Percentiles rank a stretch among this genome's conserved stretches.
These are phyloP conservation scores for Aelia acuminata DNA, from an alignment of 2,888 invertebrate genomes.

Conservation along the genomic window DNA sequence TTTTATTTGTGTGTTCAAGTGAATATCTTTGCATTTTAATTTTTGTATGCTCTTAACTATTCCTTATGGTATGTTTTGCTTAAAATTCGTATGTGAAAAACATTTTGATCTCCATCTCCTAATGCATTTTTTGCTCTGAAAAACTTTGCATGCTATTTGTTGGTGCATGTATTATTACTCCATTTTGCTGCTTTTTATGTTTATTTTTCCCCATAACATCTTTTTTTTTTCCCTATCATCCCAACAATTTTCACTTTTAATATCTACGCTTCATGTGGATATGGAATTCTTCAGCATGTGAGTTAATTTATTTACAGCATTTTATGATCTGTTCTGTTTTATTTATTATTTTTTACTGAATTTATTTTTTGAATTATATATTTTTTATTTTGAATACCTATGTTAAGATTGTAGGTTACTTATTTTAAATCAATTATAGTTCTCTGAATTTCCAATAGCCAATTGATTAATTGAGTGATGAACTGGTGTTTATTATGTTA, in stretches of 20 bases:
- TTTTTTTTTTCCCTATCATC: not conserved
- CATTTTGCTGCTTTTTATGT: not conserved
- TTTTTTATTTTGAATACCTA: not conserved
- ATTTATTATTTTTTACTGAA: not conserved
- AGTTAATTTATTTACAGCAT: slow-evolving; percentile 32
- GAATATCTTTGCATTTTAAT: not conserved
- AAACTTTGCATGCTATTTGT: slow-evolving; percentile 15
- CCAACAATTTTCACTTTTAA: slow-evolving; percentile 8
- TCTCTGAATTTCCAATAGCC: not conserved
- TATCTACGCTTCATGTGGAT: slow-evolving; percentile 42
- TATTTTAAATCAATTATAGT: too few species aligned
- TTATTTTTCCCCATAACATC: not conserved
- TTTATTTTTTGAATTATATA: not conserved
- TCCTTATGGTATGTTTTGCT: not conserved
- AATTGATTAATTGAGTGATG: too few species aligned
- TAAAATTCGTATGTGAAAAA: not conserved
- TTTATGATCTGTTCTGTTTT: not conserved
- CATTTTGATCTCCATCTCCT: not conserved
- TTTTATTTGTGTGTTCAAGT: not conserved
- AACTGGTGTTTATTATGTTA: too few species aligned
- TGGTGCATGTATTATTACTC: not conserved
- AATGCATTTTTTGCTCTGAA: not conserved
- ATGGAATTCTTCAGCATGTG: slow-evolving; percentile 55
- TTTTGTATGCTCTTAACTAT: not conserved
- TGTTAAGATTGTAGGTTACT: too few species aligned